Evolutionary conservation across 2,888 invertebrate genomes (phyloP), one percentile per base, ranked within the genome.

Genomic region (Zhuqinia jingwanae): DNA sequence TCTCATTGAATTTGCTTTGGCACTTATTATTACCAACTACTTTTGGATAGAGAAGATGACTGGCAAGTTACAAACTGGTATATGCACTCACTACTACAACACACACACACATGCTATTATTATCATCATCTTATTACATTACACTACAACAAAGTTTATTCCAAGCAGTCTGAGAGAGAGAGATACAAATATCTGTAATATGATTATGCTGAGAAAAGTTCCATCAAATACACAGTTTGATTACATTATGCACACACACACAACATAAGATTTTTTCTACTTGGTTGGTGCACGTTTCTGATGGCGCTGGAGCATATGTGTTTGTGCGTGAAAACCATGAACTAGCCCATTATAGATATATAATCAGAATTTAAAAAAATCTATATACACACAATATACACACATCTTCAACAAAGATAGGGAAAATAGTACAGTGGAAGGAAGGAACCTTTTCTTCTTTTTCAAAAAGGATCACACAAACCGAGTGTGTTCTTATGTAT

Each of bases 1-100:
- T 58, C 58, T 42, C 30, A 84, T 77, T 78, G 70, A 58, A 83
- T 76, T 82, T 50, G 15, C 53, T 68, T 56, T 20, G 56, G 17
- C 60, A 22, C 56, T 83, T 47, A 47, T 25, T 73, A 11, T 45
- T 68, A 56, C 58, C 30, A 76, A 42, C 76, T n/a, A n/a, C n/a
- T n/a, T n/a, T 82, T 76, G 83, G 60, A 78, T 58, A 68, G 65
- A 84, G 65, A 84, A 70, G 58, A 84, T 84, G 84, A 84, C 84
- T 84, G 78, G 84, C 84, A 78, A 84, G 58, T 84, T 84, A 58
- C 42, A 84, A 78, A 68, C 70, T 11, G n/a, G n/a, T n/a, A n/a
- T n/a, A n/a, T n/a, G n/a, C n/a, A n/a, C n/a, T n/a, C n/a, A n/a
- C n/a, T n/a, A n/a, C n/a, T n/a, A n/a, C n/a, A n/a, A n/a, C n/a